phyloP scores from a whole-genome alignment of 2,797 vertebrate genomes.

The Lerista edwardsae region DNA sequence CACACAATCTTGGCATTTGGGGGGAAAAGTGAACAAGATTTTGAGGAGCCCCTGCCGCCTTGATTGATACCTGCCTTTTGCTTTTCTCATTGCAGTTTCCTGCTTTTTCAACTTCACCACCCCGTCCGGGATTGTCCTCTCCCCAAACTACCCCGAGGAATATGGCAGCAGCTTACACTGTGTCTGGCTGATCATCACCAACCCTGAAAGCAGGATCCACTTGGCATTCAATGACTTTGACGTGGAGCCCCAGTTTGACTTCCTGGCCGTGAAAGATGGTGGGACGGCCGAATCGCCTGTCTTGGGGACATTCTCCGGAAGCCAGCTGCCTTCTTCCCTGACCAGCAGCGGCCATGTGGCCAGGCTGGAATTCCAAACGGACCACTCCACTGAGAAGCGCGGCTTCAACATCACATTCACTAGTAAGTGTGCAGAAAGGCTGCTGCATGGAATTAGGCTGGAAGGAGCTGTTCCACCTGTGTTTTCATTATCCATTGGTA shows the following conservation, averaged over 20 bases:
- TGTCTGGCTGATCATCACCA: conserved; percentile 96
- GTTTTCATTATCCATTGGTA: not conserved
- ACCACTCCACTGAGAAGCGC: conserved; percentile 95
- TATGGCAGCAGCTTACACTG: conserved; percentile 98
- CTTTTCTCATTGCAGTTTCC: conserved; percentile 85
- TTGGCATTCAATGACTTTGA: conserved; percentile 98
- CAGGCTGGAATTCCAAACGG: conserved; percentile 95
- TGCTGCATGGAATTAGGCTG: not conserved
- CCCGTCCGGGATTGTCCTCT: conserved; percentile 91
- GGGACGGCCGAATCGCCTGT: conserved; percentile 94
- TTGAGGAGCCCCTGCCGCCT: accelerated
- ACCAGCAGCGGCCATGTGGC: conserved; percentile 94
- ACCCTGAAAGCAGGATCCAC: conserved; percentile 94
- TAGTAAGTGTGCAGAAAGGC: conserved; percentile 82
- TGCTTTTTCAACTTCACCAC: conserved; percentile 99
- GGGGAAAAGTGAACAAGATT: not conserved
- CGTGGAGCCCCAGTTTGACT: conserved; percentile 98
- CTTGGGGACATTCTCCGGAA: conserved; percentile 95
- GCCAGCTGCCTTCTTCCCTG: conserved; percentile 90
- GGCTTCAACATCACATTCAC: conserved; percentile 99
- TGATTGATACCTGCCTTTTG: conserved; percentile 42
- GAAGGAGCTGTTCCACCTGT: not conserved
- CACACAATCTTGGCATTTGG: too few species aligned
- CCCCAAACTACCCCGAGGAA: conserved; percentile 97
- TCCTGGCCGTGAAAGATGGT: conserved; percentile 95